These are phyloP conservation scores for Shinisaurus crocodilurus DNA, from an alignment of 2,113 vertebrate species.

Conservation along the genomic window DNA sequence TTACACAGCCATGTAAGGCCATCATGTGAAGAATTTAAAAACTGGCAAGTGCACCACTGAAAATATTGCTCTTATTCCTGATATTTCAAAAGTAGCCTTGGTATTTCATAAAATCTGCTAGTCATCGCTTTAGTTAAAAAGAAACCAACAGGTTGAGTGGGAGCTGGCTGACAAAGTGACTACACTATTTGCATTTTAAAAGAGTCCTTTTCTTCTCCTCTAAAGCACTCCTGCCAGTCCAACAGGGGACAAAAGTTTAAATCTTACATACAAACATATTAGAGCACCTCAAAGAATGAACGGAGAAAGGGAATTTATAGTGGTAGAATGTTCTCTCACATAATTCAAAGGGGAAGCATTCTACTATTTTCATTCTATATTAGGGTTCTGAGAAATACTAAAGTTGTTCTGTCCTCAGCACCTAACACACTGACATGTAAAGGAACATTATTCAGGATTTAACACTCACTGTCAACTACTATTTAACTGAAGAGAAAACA, in stretches of 20 bases:
- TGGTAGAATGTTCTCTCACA: not conserved
- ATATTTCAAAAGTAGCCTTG: conserved; percentile 27
- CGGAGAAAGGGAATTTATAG: not conserved
- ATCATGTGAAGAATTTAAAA: conserved; percentile 21
- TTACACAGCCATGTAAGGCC: conserved; percentile 31
- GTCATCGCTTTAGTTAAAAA: conserved; percentile 31
- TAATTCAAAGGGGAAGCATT: not conserved
- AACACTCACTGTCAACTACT: not conserved
- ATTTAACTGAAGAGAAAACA: not conserved
- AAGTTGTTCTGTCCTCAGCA: not conserved
- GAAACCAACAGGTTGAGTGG: conserved; percentile 50
- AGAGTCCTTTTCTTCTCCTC: conserved; percentile 30
- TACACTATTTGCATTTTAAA: conserved; percentile 45
- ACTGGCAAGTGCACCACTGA: conserved; percentile 38
- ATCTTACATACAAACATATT: conserved; percentile 17
- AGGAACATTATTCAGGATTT: not conserved
- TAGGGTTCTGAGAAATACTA: not conserved
- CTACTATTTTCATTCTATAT: conserved; percentile 1
- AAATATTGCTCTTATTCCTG: conserved; percentile 46
- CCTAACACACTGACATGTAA: not conserved
- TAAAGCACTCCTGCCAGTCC: conserved; percentile 25
- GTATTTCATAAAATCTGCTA: conserved; percentile 51
- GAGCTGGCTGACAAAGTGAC: conserved; percentile 37
- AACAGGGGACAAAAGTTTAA: conserved; percentile 46
- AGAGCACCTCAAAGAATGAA: not conserved